Conservation (phyloP, 2,113 vertebrate genomes). For the Scolopax mira region DNA sequence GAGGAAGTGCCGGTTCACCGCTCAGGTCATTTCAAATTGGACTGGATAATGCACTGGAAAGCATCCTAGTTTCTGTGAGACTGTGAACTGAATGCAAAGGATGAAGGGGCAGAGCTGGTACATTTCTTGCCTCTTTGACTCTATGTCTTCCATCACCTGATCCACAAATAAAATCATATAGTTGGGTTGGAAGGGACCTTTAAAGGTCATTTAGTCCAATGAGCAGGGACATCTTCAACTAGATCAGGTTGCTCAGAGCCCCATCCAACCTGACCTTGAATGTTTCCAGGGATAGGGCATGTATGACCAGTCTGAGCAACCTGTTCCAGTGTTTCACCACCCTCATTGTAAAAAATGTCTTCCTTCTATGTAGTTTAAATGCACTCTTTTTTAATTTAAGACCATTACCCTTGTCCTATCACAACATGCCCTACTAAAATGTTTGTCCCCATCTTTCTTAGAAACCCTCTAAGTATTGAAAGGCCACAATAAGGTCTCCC, state of each 20-base stretch:
- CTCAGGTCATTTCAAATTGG: conserved; percentile 27
- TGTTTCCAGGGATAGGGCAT: background rate
- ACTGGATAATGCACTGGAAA: conserved; percentile 25
- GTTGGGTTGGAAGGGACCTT: background rate
- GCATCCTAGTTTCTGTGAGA: conserved; percentile 16
- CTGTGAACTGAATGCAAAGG: background rate
- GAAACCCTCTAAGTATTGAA: background rate
- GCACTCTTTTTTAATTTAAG: background rate
- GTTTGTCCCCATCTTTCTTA: background rate
- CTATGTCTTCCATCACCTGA: background rate
- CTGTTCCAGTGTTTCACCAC: background rate
- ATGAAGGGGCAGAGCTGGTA: background rate
- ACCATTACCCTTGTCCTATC: background rate
- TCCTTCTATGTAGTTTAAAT: background rate
- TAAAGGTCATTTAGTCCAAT: background rate
- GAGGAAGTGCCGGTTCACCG: conserved; percentile 12
- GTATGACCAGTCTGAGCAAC: background rate
- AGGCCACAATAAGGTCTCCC: background rate
- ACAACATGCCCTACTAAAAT: background rate
- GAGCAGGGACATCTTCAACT: background rate
- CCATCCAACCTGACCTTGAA: background rate
- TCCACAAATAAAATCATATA: background rate
- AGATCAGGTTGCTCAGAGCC: background rate
- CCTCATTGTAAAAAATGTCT: background rate
- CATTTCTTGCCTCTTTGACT: background rate